Percentiles rank a stretch among this genome's conserved stretches.
phyloP scores from a whole-genome alignment of 2,888 invertebrate genomes.

The Meliscaeva auricollis region DNA sequence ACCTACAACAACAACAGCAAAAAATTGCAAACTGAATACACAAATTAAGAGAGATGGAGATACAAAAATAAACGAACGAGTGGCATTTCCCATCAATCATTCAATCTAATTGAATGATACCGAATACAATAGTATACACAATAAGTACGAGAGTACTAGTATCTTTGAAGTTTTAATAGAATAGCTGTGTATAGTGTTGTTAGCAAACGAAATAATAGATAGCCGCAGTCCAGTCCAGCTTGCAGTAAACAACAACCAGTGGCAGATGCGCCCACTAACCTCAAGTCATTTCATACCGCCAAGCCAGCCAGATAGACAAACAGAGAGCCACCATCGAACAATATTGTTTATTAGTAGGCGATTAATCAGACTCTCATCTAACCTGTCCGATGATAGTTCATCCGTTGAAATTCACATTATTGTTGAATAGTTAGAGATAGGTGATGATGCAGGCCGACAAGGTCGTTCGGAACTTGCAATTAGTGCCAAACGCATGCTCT shows the following conservation, averaged over 20 bases:
- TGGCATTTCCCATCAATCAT: conserved; percentile 74
- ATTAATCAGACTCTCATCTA: conserved; percentile 69
- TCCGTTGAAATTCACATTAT: conserved; percentile 32
- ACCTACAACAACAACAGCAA: conserved; percentile 3
- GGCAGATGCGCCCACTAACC: conserved; percentile 71
- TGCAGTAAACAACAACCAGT: conserved; percentile 45
- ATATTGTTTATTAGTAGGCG: conserved; percentile 66
- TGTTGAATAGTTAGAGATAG: not conserved
- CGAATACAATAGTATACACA: conserved; percentile 32
- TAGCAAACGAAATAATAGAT: conserved; percentile 42
- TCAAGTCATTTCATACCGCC: conserved; percentile 40
- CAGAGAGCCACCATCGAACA: conserved; percentile 60
- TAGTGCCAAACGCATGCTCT: conserved; percentile 50
- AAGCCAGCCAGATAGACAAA: conserved; percentile 46
- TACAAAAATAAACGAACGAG: conserved; percentile 57
- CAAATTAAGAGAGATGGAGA: conserved; percentile 41
- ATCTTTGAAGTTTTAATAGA: conserved; percentile 38
- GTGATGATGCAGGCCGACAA: conserved; percentile 43
- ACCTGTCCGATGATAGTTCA: conserved; percentile 43
- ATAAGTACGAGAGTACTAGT: not conserved
- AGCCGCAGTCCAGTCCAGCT: conserved; percentile 54
- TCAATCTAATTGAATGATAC: conserved; percentile 72
- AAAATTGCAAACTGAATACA: conserved; percentile 49
- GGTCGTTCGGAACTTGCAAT: conserved; percentile 64
- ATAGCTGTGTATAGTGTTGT: conserved; percentile 13